phyloP scores from a whole-genome alignment of 2,113 vertebrate species.

The Hypomesus transpacificus region DNA sequence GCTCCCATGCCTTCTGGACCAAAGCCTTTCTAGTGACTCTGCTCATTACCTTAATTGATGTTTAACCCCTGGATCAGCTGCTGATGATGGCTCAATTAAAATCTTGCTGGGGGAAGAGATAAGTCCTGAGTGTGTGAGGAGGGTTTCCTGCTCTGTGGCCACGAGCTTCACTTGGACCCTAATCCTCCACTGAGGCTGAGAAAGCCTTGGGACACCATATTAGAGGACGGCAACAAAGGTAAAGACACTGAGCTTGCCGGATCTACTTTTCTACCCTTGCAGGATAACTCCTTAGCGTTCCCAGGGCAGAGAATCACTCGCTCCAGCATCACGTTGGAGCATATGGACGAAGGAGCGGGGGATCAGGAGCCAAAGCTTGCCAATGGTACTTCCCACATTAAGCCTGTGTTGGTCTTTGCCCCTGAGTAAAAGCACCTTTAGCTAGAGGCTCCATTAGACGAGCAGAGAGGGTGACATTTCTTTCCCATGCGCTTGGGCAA shows the following conservation, averaged over 20 bases:
- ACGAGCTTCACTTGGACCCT: slow-evolving; percentile 32
- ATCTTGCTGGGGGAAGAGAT: slow-evolving; percentile 58
- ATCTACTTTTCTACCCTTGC: slow-evolving; percentile 9
- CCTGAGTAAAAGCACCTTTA: slow-evolving; percentile 52
- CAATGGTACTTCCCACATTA: slow-evolving; percentile 48
- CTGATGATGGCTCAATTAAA: slow-evolving; percentile 67
- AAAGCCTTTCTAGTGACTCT: slow-evolving; percentile 9
- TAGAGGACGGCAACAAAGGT: slow-evolving; percentile 21
- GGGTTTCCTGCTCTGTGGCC: slow-evolving; percentile 26
- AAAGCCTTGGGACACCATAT: slow-evolving; percentile 32
- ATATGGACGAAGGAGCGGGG: slow-evolving; percentile 20
- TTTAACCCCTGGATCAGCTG: slow-evolving; percentile 64
- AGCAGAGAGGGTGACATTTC: slow-evolving; percentile 34
- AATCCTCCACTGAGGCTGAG: slow-evolving; percentile 36
- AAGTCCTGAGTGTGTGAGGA: slow-evolving; percentile 45
- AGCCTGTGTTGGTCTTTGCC: slow-evolving; percentile 48
- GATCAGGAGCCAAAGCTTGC: slow-evolving; percentile 47
- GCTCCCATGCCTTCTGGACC: slow-evolving; percentile 22
- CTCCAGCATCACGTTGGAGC: slow-evolving; percentile 18
- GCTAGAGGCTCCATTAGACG: slow-evolving; percentile 52
- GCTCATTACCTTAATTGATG: slow-evolving; percentile 68
- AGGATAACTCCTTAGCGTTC: slow-evolving; percentile 3
- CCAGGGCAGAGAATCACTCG: slow-evolving; percentile 9
- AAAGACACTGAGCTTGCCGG: neutral
- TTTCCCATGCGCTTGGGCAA: slow-evolving; percentile 37